Evolutionary conservation across 1,140 invertebrate species (phyloP), one percentile per base, ranked within the genome.

Genomic region (Goniozus legneri): DNA sequence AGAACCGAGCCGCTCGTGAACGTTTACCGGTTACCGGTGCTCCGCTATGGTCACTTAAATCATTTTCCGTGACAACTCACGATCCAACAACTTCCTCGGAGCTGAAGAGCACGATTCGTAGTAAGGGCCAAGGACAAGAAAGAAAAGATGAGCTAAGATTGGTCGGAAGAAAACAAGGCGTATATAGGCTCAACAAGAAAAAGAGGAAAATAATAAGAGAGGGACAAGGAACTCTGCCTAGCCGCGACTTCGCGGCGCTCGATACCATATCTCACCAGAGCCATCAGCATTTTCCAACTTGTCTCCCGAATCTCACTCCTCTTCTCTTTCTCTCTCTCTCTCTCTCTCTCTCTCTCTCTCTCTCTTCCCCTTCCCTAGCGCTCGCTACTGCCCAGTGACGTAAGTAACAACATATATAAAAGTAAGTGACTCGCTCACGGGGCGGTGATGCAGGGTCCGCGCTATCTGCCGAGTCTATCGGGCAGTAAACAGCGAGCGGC

Each of bases 401-500:
- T 60, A 60, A 60, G 58, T 62, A 62, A 62, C 58, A 62, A 62
- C 59, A 69, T 71, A 71, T 71, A 71, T 71, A 71, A 71, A 71
- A 71, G 68, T 71, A 60, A 60, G 57, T 60, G 57, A 58, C 57
- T 58, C 47, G 45, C 54, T 47, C 60, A 59, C 59, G 60, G 54
- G 58, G 52, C 59, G 59, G 58, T 62, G 60, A 62, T 62, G 66
- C 68, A 71, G 67, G 58, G 67, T 68, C 58, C 62, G 50, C 40
- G 50, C 64, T 73, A 73, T 75, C 71, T 70, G 65, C 56, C 49
- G 62, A 72, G 71, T 73, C 72, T 73, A 75, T 75, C 72, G 71
- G 71, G 68, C 69, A 73, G 72, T 73, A 75, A 75, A 75, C 69
- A 73, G 65, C 65, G 58, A 66, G 65, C 72, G 66, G 67, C 71